These are phyloP conservation scores for Abrostola tripartita DNA, from an alignment of 2,888 invertebrate genomes.

Conservation along the genomic window DNA sequence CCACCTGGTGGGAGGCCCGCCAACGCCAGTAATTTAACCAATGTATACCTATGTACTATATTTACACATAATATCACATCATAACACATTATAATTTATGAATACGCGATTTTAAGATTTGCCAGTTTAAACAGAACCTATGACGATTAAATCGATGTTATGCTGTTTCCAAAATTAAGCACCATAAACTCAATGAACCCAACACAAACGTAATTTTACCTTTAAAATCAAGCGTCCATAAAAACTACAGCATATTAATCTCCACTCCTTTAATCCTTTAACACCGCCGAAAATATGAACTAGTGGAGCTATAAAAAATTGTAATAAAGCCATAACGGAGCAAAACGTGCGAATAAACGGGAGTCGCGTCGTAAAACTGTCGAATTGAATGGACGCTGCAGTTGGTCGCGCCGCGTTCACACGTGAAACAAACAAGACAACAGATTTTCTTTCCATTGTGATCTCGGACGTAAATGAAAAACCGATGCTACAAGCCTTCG, in stretches of 20 bases:
- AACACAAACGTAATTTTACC: background rate
- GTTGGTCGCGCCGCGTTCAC: slow-evolving; percentile 61
- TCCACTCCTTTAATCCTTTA: slow-evolving; percentile 74
- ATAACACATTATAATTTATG: too few species aligned
- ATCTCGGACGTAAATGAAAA: slow-evolving; percentile 18
- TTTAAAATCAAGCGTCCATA: slow-evolving; percentile 30
- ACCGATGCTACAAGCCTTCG: background rate
- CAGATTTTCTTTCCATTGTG: slow-evolving; percentile 47
- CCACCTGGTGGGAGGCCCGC: too few species aligned
- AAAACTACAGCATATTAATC: slow-evolving; percentile 58
- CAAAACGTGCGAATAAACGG: slow-evolving; percentile 80
- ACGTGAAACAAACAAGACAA: slow-evolving; percentile 56
- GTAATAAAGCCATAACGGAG: slow-evolving; percentile 80
- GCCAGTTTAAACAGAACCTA: too few species aligned
- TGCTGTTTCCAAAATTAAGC: too few species aligned
- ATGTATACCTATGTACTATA: too few species aligned
- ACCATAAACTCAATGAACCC: too few species aligned
- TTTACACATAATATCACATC: too few species aligned
- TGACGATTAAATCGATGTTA: too few species aligned
- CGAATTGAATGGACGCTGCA: slow-evolving; percentile 75
- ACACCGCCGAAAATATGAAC: slow-evolving; percentile 79
- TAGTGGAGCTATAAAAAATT: slow-evolving; percentile 81
- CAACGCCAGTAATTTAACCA: too few species aligned
- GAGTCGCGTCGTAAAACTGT: slow-evolving; percentile 79
- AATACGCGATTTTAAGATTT: too few species aligned